Evolutionary conservation across 2,797 vertebrate species (phyloP).

Genomic region (Pseudomugil gertrudae): DNA sequence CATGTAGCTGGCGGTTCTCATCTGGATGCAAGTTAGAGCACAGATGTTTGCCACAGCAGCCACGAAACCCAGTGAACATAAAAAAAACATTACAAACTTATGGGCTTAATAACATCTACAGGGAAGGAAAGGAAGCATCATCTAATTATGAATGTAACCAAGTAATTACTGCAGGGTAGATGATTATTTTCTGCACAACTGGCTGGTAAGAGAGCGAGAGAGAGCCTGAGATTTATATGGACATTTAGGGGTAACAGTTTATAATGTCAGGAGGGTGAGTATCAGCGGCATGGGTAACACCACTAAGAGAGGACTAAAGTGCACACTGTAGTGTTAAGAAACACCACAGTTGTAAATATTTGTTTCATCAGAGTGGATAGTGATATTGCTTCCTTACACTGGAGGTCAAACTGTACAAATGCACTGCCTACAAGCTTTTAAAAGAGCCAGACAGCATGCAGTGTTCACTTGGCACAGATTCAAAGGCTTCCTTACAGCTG

Average conservation of each 20-base stretch:
- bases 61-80: background rate
- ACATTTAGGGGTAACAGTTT: constrained; percentile 63
- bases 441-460: background rate
- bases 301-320: constrained; percentile 37
- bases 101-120: constrained; percentile 6
- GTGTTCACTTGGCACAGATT: background rate
- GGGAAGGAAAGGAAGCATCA: background rate
- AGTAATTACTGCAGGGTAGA: constrained; percentile 33
- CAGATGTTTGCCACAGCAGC: constrained; percentile 13
- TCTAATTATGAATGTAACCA: constrained; percentile 23
- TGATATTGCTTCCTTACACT: background rate
- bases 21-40: constrained; percentile 10
- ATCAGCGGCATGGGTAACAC: constrained; percentile 14
- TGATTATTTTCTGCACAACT: constrained; percentile 51
- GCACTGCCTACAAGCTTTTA: background rate
- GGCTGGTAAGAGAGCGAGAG: constrained; percentile 33
- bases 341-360: background rate
- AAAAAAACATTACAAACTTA: background rate
- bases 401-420: background rate
- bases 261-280: constrained; percentile 47
- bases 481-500: background rate
- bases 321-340: constrained; percentile 25
- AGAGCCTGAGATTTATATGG: constrained; percentile 63
- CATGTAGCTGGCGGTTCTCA: constrained; percentile 29
- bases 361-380: background rate